Evolutionary conservation across 2,113 vertebrate genomes (phyloP).

Genomic region (Seriola dumerili): DNA sequence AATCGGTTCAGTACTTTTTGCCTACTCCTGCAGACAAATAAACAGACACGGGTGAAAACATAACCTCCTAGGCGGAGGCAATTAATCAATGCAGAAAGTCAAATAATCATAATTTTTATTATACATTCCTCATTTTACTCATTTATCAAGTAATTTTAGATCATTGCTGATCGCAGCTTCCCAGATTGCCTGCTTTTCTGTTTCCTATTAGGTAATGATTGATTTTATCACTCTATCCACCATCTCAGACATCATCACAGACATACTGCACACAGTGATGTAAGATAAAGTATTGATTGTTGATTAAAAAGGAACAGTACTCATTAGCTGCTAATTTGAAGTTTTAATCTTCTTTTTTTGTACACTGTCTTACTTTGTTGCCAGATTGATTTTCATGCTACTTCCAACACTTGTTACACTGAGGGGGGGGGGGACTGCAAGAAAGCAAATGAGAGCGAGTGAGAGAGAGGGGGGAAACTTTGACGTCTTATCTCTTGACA

Average conservation of each 20-base stretch:
- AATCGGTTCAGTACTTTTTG: too few species aligned
- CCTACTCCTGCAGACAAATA: too few species aligned
- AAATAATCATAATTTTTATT: neutral
- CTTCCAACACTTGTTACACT: neutral
- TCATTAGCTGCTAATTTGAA: neutral
- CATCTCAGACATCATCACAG: neutral
- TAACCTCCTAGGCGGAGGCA: too few species aligned
- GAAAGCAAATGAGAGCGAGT: conserved; percentile 3
- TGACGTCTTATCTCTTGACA: conserved; percentile 33
- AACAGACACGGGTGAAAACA: too few species aligned
- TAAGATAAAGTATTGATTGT: neutral
- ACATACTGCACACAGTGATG: neutral
- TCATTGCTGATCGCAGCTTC: neutral
- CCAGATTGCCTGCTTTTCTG: neutral
- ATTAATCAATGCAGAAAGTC: neutral
- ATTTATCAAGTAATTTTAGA: neutral
- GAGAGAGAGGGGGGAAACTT: conserved; percentile 1
- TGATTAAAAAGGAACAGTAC: neutral
- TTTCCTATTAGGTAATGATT: neutral
- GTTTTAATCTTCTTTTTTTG: neutral
- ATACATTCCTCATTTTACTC: neutral
- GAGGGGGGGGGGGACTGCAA: neutral
- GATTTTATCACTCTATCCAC: neutral
- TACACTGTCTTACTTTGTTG: neutral
- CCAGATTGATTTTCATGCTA: neutral